Base-by-base conservation (phyloP, 1,140 invertebrate genomes). In the Epicauta chinensis region DNA sequence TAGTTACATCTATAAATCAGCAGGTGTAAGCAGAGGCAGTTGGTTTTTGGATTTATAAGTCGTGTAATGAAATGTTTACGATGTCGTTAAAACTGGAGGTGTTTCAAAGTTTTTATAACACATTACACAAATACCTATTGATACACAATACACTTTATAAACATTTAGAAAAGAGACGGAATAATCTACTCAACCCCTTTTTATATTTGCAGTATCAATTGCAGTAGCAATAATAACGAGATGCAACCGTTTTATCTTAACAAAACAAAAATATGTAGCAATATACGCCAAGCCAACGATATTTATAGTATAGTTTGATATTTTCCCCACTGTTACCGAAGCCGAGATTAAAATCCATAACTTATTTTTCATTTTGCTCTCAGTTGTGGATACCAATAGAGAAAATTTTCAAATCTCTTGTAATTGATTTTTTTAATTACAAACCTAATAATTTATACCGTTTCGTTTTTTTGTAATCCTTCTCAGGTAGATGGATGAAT, bases 271-370 rank as follows among this genome's bases (percentile, higher is more conserved):
- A 62, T 62, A 62, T 60, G 58, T 60, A 50, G 56, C 56, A 61
- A 61, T 62, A 57, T 44, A 56, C 23, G 58, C 58, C 58, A 56
- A 53, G 36, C 37, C 36, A 41, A 48, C 45, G 56, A 65, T 62
- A 65, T 65, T 65, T 65, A 65, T 63, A 56, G 53, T 50, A 55
- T 41, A 52, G 58, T 58, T 63, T 58, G 55, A 51, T 59, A 53
- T 59, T 63, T 60, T 59, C 60, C 60, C 58, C 51, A 57, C 47
- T 49, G 42, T 53, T 52, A 46, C 51, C 31, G 30, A 51, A 37
- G 51, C 48, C 62, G 58, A 65, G 63, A 65, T 65, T 65, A 65
- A 65, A 65, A 64, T 58, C 54, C 63, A 61, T 65, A 65, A 65
- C 54, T 63, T 65, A 64, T 64, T 62, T 64, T 64, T 64, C 62